Conservation (phyloP, 2,797 vertebrate species). For the Epinephelus awoara region DNA sequence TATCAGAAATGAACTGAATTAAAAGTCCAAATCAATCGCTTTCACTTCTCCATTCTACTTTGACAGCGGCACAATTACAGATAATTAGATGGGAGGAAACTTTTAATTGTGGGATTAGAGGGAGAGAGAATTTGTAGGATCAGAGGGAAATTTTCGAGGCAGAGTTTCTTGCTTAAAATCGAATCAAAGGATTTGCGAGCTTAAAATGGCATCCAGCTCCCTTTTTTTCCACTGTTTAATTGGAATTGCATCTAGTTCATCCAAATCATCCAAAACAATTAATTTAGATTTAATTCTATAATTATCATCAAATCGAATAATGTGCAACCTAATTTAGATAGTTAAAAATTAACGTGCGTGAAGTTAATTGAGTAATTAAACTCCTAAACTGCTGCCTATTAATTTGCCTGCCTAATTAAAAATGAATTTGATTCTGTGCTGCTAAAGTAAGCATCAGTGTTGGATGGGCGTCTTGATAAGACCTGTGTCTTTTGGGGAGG, state of each 20-base stretch:
- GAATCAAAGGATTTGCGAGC: slow-evolving; percentile 97
- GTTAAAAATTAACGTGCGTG: slow-evolving; percentile 99
- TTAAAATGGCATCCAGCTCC: slow-evolving; percentile 94
- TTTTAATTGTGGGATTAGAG: slow-evolving; percentile 99
- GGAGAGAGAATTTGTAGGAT: slow-evolving; percentile 95
- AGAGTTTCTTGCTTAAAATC: slow-evolving; percentile 95
- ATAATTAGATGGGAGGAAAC: slow-evolving; percentile 99
- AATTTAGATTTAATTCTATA: slow-evolving; percentile 99
- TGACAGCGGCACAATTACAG: slow-evolving; percentile 99
- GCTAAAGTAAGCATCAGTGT: slow-evolving; percentile 98
- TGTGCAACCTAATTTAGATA: slow-evolving; percentile 99
- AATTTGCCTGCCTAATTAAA: slow-evolving; percentile 99
- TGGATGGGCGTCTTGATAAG: slow-evolving; percentile 96
- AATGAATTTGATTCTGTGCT: slow-evolving; percentile 99
- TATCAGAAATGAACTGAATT: slow-evolving; percentile 99
- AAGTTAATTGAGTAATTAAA: slow-evolving; percentile 99
- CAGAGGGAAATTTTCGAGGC: slow-evolving; percentile 93
- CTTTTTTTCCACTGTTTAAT: slow-evolving; percentile 89
- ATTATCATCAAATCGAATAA: slow-evolving; percentile 99
- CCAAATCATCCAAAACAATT: slow-evolving; percentile 99
- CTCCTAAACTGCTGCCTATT: slow-evolving; percentile 99
- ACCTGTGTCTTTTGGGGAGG: slow-evolving; percentile 85
- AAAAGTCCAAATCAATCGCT: slow-evolving; percentile 99
- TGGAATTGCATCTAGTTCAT: slow-evolving; percentile 97
- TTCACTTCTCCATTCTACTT: slow-evolving; percentile 92